Conservation (phyloP, 30 jellyfish, hydroid and myxozoan species). For the Aurelia aurita complex sp. Pacific region DNA sequence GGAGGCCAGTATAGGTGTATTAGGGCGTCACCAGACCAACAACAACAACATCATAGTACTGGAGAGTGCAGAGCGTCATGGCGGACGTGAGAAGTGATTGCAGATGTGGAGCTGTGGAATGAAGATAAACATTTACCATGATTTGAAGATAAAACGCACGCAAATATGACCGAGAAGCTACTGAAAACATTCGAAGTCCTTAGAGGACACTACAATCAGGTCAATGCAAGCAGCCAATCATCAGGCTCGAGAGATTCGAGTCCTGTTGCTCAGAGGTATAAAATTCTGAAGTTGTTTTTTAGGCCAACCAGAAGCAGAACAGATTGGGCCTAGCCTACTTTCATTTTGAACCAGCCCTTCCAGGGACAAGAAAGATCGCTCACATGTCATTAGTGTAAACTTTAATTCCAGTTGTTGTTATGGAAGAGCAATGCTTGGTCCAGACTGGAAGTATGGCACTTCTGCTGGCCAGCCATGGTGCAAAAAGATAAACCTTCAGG, state of each 20-base stretch:
- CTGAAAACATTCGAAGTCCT: conserved; percentile 91
- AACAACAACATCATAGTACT: conserved; percentile 10
- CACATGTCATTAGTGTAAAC: no score
- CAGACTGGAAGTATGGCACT: no score
- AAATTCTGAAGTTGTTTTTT: background rate
- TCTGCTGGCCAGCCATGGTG: no score
- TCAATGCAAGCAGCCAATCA: conserved; percentile 51
- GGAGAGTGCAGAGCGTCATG: background rate
- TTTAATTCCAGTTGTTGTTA: no score
- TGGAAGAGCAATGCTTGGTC: no score
- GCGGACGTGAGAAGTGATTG: background rate
- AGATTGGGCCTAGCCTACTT: no score
- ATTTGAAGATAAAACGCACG: no score
- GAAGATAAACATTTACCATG: background rate
- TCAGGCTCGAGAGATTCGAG: conserved; percentile 45
- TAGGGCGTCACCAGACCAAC: background rate
- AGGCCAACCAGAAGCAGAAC: no score
- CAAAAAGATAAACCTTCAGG: no score
- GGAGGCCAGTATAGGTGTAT: no score
- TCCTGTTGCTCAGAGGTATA: conserved; percentile 61
- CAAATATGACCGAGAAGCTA: conserved; percentile 86
- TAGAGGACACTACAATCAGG: conserved; percentile 86
- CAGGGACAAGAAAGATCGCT: no score
- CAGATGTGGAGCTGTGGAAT: background rate
- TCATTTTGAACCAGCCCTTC: no score